Percentiles rank a stretch among this genome's conserved stretches.
Evolutionary conservation across 1,140 invertebrate species (phyloP).

Genomic region (Proctacanthus coquilletti): DNA sequence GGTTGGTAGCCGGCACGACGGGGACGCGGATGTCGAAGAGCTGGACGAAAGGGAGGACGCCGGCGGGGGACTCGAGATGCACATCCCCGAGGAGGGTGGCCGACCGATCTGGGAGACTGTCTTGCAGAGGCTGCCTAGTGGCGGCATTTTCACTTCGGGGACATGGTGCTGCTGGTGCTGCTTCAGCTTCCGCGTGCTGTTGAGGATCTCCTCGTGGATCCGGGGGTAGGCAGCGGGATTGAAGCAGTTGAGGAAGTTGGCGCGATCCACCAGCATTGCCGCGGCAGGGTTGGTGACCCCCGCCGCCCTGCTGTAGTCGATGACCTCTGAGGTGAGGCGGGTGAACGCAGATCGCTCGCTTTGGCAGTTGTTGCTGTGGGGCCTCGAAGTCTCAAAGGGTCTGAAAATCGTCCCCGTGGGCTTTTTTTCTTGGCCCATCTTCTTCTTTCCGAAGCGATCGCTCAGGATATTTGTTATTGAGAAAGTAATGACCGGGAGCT

Average conservation of each 20-base stretch:
- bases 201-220: constrained; percentile 28
- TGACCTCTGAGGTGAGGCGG: constrained; percentile 16
- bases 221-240: constrained; percentile 27
- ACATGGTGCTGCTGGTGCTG: constrained; percentile 5
- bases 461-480: constrained; percentile 29
- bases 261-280: constrained; percentile 27
- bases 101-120: constrained; percentile 45
- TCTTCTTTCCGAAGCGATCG: constrained; percentile 21
- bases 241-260: constrained; percentile 27
- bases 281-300: constrained; percentile 23
- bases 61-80: constrained; percentile 20
- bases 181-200: constrained; percentile 20
- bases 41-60: constrained; percentile 15
- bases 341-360: constrained; percentile 21
- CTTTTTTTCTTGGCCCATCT: constrained; percentile 2
- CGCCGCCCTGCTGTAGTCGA: constrained; percentile 24
- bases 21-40: constrained; percentile 22
- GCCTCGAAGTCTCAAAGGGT: constrained; percentile 21
- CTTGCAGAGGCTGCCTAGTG: constrained; percentile 40
- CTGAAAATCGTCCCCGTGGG: constrained; percentile 13
- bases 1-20: constrained; percentile 16
- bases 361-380: constrained; percentile 15
- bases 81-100: constrained; percentile 7
- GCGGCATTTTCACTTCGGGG: constrained; percentile 21
- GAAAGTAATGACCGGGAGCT: constrained; percentile 23